phyloP scores from a whole-genome alignment of 2,888 invertebrate species.

The Agrochola litura region DNA sequence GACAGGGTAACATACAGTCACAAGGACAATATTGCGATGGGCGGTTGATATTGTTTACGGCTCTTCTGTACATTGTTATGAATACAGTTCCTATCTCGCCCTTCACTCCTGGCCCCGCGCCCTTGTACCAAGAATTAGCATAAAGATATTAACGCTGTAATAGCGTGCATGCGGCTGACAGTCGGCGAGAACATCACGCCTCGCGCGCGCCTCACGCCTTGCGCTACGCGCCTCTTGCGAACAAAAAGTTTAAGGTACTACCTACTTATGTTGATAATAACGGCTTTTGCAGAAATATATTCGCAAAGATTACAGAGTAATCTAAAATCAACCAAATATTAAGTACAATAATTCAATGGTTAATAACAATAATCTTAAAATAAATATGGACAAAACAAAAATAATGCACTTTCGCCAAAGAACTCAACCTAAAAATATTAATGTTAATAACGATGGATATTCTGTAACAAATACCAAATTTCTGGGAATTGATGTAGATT shows the following conservation, averaged over 20 bases:
- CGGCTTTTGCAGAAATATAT: background rate
- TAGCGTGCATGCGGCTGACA: constrained; percentile 8
- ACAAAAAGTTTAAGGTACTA: constrained; percentile 1
- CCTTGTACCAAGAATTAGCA: background rate
- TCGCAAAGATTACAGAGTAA: background rate
- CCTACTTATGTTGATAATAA: background rate
- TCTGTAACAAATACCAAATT: too few relatives aligned
- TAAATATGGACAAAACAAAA: too few relatives aligned
- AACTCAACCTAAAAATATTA: too few relatives aligned
- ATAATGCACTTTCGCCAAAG: too few relatives aligned
- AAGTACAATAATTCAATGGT: too few relatives aligned
- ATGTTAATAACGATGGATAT: too few relatives aligned
- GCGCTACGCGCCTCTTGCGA: background rate
- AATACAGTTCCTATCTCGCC: background rate
- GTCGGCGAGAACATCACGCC: background rate
- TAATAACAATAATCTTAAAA: too few relatives aligned
- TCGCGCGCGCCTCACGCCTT: background rate
- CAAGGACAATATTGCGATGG: background rate
- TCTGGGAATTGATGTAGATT: too few relatives aligned
- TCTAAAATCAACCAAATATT: too few relatives aligned
- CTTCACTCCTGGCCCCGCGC: background rate
- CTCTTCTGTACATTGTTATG: background rate
- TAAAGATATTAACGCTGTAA: constrained; percentile 14
- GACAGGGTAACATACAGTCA: too few relatives aligned
- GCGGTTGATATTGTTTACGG: background rate